Evolutionary conservation across 2,888 invertebrate genomes (phyloP).

Genomic region (Malthinus flaveolus): DNA sequence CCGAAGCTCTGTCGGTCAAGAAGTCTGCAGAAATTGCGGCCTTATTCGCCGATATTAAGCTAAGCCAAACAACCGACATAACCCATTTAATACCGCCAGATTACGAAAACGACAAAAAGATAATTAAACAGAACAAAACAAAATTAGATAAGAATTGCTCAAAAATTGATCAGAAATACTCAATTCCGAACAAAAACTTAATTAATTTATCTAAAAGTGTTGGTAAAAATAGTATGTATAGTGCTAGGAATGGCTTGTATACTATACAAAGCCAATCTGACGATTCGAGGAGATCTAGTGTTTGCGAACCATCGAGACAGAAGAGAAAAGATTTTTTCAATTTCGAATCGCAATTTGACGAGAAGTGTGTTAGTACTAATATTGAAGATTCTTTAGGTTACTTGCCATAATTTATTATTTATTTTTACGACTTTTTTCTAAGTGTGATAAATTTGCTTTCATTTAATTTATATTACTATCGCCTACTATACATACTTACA

Average conservation of each 20-base stretch:
- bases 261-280: slow-evolving; percentile 56
- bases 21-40: slow-evolving; percentile 89
- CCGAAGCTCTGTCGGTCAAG: slow-evolving; percentile 79
- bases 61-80: slow-evolving; percentile 72
- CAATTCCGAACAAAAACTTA: slow-evolving; percentile 42
- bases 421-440: too few species aligned
- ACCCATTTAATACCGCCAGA: slow-evolving; percentile 52
- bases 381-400: slow-evolving; percentile 69
- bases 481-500: too few species aligned
- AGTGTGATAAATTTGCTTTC: too few species aligned
- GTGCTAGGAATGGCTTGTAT: slow-evolving; percentile 53
- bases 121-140: slow-evolving; percentile 15
- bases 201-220: slow-evolving; percentile 40
- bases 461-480: too few species aligned
- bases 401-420: slow-evolving; percentile 55
- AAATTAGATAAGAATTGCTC: slow-evolving; percentile 26
- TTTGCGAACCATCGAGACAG: slow-evolving; percentile 36
- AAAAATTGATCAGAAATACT: slow-evolving; percentile 7
- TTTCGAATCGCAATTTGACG: slow-evolving; percentile 10
- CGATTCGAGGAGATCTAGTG: slow-evolving; percentile 48
- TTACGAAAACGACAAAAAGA: slow-evolving; percentile 36
- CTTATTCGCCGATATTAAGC: slow-evolving; percentile 75
- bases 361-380: slow-evolving; percentile 54
- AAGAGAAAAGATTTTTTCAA: slow-evolving; percentile 35
- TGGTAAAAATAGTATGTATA: slow-evolving; percentile 45